Conservation (phyloP, 2,888 invertebrate genomes). For the Ariolimax columbianus region DNA sequence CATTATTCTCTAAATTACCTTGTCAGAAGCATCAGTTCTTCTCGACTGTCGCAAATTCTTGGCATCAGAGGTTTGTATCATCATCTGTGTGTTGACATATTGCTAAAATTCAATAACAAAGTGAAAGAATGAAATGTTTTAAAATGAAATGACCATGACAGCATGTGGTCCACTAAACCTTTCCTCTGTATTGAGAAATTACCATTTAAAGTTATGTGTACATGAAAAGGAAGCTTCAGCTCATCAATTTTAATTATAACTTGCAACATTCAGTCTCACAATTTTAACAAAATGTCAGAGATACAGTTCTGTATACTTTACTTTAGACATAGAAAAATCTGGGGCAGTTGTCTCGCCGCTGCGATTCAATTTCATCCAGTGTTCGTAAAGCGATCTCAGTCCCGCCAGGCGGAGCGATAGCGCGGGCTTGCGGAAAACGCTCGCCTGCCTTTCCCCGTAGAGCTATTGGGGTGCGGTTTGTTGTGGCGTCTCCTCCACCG, state of each 20-base stretch:
- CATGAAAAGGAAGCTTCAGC: background rate
- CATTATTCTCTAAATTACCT: conserved; percentile 61
- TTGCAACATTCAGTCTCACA: background rate
- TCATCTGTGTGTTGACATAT: conserved; percentile 78
- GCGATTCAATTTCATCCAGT: no score
- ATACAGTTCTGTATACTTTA: background rate
- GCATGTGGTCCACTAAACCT: background rate
- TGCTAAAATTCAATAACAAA: conserved; percentile 69
- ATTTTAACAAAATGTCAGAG: background rate
- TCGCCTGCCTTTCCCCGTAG: no score
- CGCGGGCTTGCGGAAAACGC: no score
- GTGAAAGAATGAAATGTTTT: conserved; percentile 21
- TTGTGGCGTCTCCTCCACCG: no score
- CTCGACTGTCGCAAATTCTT: conserved; percentile 73
- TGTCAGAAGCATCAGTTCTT: conserved; percentile 73
- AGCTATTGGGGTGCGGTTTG: no score
- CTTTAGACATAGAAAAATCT: no score
- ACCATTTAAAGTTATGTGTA: background rate
- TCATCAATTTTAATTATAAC: background rate
- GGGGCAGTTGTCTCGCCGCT: no score
- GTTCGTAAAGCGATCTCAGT: no score
- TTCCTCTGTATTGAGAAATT: background rate
- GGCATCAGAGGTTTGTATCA: conserved; percentile 76
- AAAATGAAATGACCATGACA: background rate
- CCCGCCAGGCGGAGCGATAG: no score